phyloP scores from a whole-genome alignment of 2,113 vertebrate genomes.

The Apteryx mantelli region DNA sequence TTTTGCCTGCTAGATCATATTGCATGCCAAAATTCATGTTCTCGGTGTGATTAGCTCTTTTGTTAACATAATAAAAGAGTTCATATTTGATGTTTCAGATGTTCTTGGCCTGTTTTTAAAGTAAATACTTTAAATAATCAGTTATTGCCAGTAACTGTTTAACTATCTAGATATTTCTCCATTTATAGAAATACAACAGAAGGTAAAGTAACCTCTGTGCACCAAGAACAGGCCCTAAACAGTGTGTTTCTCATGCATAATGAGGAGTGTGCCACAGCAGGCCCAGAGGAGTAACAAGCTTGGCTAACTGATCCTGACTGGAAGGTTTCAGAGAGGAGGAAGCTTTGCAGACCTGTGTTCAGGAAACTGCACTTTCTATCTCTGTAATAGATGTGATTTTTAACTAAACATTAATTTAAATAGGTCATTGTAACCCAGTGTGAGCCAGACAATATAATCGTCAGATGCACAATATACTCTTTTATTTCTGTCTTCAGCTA shows the following conservation, averaged over 20 bases:
- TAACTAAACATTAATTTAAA: neutral
- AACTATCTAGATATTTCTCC: neutral
- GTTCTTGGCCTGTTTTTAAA: neutral
- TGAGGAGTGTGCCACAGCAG: fast-evolving
- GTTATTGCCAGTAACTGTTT: neutral
- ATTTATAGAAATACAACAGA: neutral
- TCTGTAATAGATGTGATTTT: neutral
- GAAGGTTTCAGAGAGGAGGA: neutral
- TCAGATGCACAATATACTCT: neutral
- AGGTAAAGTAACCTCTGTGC: neutral
- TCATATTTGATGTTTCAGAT: neutral
- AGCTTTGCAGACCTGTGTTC: neutral
- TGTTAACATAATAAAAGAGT: neutral
- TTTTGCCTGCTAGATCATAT: neutral
- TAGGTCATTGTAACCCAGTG: neutral
- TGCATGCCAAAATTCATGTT: neutral
- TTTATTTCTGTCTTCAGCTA: neutral
- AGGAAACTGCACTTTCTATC: neutral
- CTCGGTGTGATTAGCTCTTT: neutral
- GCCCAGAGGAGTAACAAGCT: neutral
- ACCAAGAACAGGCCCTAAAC: neutral
- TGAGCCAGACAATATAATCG: neutral
- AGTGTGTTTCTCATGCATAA: fast-evolving
- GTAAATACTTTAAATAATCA: neutral
- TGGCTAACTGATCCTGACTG: neutral